phyloP scores from a whole-genome alignment of 2,888 invertebrate genomes.

The Cephus rjabovi region DNA sequence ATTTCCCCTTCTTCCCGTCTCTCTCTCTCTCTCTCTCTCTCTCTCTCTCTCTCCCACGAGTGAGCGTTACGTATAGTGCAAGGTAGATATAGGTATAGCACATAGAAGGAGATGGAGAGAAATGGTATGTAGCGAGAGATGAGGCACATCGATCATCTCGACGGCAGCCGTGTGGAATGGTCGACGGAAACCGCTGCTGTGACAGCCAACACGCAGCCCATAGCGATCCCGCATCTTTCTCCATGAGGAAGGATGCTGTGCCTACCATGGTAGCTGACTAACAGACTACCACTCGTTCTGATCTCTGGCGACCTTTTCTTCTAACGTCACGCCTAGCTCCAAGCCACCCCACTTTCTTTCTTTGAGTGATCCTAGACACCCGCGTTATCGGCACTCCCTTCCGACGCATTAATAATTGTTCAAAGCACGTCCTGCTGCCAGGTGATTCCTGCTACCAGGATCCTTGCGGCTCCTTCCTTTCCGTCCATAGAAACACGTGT shows the following conservation, averaged over 20 bases:
- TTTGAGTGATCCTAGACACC: neutral
- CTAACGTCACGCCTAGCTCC: neutral
- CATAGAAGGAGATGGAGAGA: neutral
- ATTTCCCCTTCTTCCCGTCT: neutral
- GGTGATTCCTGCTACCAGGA: neutral
- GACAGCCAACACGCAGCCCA: conserved; percentile 52
- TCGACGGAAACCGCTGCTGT: conserved; percentile 42
- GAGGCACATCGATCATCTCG: conserved; percentile 42
- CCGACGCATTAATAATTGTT: neutral
- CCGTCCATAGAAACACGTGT: neutral
- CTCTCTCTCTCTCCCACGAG: neutral
- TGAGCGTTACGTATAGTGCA: neutral
- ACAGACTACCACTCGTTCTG: neutral
- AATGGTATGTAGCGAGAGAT: conserved; percentile 1
- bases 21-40: neutral
- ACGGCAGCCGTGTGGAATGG: conserved; percentile 33
- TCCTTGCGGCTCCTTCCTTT: neutral
- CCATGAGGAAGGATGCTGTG: neutral
- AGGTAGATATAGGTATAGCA: neutral
- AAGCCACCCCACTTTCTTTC: neutral
- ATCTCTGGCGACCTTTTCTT: neutral
- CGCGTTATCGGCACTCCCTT: neutral
- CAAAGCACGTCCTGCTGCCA: neutral
- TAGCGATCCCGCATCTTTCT: conserved; percentile 24
- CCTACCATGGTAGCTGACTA: neutral